A percentile compares a stretch with the other conserved stretches of the same genome.
Conservation (phyloP, 2,797 vertebrate species). For the Pterois miles region DNA sequence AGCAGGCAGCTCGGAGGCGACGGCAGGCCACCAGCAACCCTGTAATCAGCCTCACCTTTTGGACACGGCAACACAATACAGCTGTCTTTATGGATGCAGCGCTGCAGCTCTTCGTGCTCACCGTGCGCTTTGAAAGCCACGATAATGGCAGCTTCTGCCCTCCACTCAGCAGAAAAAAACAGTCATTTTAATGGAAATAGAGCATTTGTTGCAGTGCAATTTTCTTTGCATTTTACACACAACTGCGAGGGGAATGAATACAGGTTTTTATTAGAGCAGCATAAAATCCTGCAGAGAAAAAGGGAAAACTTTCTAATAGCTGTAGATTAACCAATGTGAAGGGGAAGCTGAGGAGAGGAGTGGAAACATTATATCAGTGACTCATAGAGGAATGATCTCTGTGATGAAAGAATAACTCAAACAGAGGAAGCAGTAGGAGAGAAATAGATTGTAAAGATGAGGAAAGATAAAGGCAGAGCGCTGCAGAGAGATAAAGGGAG, state of each 20-base stretch:
- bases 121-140: constrained; percentile 31
- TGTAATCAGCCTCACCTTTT: constrained; percentile 37
- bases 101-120: constrained; percentile 5
- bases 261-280: background rate
- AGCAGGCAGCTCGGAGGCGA: background rate
- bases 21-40: constrained; percentile 16
- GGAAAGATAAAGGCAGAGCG: constrained; percentile 6
- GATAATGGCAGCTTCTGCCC: constrained; percentile 34
- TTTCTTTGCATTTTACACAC: constrained; percentile 4
- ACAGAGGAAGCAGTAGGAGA: background rate
- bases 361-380: constrained; percentile 5
- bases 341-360: background rate
- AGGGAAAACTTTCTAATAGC: background rate
- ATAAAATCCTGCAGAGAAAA: background rate
- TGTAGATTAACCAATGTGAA: background rate
- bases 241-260: background rate
- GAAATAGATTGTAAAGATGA: constrained; percentile 24
- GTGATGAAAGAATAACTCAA: constrained; percentile 29
- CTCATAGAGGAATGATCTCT: background rate
- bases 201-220: background rate
- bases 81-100: background rate
- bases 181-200: background rate
- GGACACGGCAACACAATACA: background rate
- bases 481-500: constrained; percentile 27
- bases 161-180: constrained; percentile 6